Evolutionary conservation across 2,797 vertebrate genomes (phyloP).

Genomic region (Poecilia gillii): DNA sequence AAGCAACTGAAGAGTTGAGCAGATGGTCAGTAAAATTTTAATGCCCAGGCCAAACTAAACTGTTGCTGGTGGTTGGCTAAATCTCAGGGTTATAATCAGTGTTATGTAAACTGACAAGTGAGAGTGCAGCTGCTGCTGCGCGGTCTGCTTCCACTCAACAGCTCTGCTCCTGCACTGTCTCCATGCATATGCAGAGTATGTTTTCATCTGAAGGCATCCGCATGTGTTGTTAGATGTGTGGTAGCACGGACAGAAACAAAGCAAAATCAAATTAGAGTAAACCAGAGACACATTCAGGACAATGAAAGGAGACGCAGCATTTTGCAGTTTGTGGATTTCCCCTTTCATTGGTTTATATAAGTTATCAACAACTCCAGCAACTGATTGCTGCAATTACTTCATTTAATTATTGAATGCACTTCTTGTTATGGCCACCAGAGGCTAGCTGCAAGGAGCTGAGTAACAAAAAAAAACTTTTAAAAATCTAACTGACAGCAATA

Average conservation of each 20-base stretch:
- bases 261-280: background rate
- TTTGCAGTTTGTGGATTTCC: slow-evolving; percentile 5
- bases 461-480: background rate
- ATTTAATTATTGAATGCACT: slow-evolving; percentile 12
- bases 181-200: slow-evolving; percentile 16
- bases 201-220: background rate
- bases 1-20: slow-evolving; percentile 72
- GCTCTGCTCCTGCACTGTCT: slow-evolving; percentile 29
- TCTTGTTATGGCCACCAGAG: slow-evolving; percentile 59
- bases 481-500: background rate
- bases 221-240: slow-evolving; percentile 28
- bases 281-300: background rate
- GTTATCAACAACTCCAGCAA: background rate
- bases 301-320: background rate
- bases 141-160: slow-evolving; percentile 54
- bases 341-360: background rate
- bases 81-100: slow-evolving; percentile 86
- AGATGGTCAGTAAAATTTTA: slow-evolving; percentile 89
- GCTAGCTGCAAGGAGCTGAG: slow-evolving; percentile 27
- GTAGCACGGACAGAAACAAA: slow-evolving; percentile 11
- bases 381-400: slow-evolving; percentile 7
- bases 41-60: slow-evolving; percentile 83
- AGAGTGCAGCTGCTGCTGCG: slow-evolving; percentile 52
- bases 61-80: slow-evolving; percentile 81
- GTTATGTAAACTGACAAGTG: slow-evolving; percentile 86